Evolutionary conservation across 1,140 invertebrate genomes (phyloP).

Genomic region (Marisa cornuarietis): DNA sequence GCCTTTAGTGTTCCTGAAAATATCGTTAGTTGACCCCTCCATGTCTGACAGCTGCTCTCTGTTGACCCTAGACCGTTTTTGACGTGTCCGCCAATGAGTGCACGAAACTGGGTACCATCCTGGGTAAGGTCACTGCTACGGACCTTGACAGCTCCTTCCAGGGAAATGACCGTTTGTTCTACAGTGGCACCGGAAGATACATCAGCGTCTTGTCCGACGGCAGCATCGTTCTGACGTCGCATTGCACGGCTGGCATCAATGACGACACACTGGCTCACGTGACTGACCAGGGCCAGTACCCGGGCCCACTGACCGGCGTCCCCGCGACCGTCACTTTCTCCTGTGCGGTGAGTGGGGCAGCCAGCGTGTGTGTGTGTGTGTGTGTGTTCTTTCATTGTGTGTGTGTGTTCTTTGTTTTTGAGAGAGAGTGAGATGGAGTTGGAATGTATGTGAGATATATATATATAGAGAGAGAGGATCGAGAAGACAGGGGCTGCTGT

Average conservation of each 20-base stretch:
- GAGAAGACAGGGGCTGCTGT: too few relatives aligned
- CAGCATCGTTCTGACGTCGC: constrained; percentile 6
- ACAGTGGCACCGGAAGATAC: not conserved
- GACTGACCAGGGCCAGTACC: not conserved
- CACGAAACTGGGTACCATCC: not conserved
- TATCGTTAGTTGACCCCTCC: not conserved
- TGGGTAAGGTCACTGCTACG: not conserved
- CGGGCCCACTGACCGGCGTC: not conserved
- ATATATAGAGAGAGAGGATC: too few relatives aligned
- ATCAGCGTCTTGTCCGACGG: constrained; percentile 6
- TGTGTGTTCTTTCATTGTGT: too few relatives aligned
- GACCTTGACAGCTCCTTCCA: constrained; percentile 6
- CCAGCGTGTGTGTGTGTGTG: too few relatives aligned
- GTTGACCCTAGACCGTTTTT: not conserved
- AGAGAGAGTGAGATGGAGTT: too few relatives aligned
- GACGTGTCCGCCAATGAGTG: constrained; percentile 4
- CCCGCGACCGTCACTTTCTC: not conserved
- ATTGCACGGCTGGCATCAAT: not conserved
- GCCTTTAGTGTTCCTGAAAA: not conserved
- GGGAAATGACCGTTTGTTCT: not conserved
- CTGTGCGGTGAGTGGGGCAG: not conserved
- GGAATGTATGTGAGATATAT: too few relatives aligned
- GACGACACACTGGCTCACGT: constrained; percentile 1
- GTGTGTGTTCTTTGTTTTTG: too few relatives aligned
- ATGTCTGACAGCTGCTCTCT: not conserved